Evolutionary conservation across 1,140 invertebrate genomes (phyloP), one percentile per base, ranked within the genome.

Genomic region (Cydia amplana): DNA sequence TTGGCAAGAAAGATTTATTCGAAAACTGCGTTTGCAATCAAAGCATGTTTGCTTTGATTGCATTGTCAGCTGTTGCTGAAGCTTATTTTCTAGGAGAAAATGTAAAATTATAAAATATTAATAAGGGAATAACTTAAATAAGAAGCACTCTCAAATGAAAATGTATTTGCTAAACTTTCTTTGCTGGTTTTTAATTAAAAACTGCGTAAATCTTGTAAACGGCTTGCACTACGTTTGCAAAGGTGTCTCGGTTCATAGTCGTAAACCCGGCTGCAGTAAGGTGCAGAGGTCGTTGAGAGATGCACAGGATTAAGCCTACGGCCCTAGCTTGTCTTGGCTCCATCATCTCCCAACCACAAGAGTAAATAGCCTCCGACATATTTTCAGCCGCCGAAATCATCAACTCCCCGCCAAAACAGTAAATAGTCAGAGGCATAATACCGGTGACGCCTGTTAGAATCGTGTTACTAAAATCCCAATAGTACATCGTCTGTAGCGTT

Each of bases 151-250:
- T 14, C 43, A 12, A 14, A 16, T 1, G 43, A 14, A 46, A 46
- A 46, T 16, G 43, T 46, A 12, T 46, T 46, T 46, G 43, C 25
- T 67, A 9, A 9, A 46, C 12, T 43, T 14, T 60, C 55, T 65
- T 67, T 43, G 32, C 20, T 28, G 36, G 4, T 74, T 77, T 28
- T 81, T 79, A 85, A 72, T 83, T 83, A 74, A 85, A 83, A 32
- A 85, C 83, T 12, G 83, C 80, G 36, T 85, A 85, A 70, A 83
- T 81, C 76, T 83, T 83, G 60, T 85, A 85, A 49, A 85, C 79
- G n/a, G 80, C 76, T 51, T 82, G 82, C 5, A 65, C 80, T 0
- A 85, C 76, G 10, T 77, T 73, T 7, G 78, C 82, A 72, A 85
- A 85, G 4, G 83, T 83, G 18, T 85, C 78, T 60, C 80, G 75